These are phyloP conservation scores for Sitta carolinensis DNA, from an alignment of 2,797 vertebrate species.

Conservation along the genomic window DNA sequence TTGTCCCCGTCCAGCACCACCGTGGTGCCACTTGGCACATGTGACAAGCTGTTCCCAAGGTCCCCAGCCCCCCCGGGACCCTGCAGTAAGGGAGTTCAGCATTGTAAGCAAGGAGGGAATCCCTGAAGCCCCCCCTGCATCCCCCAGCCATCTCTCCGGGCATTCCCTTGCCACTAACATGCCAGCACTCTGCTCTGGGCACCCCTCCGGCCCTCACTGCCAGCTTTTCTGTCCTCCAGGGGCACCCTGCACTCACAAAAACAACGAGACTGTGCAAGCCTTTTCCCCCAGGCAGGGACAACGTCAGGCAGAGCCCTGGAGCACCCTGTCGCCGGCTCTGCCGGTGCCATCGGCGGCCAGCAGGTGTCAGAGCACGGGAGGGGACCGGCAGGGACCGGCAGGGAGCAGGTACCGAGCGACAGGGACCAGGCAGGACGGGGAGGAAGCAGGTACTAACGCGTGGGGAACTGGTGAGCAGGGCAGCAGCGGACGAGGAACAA, in stretches of 20 bases:
- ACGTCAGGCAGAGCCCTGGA: background rate
- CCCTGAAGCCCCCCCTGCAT: rapidly evolving
- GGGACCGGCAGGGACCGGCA: background rate
- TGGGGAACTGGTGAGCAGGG: background rate
- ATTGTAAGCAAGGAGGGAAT: background rate
- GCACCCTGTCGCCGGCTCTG: background rate
- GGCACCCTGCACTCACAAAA: background rate
- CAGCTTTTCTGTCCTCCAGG: background rate
- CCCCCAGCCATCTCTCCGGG: background rate
- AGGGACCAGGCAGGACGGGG: background rate
- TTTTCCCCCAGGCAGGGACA: background rate
- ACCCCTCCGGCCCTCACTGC: background rate
- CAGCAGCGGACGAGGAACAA: background rate
- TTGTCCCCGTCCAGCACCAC: slow-evolving; percentile 12
- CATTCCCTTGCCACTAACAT: background rate
- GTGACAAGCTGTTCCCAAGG: background rate
- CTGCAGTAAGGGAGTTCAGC: background rate
- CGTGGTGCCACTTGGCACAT: background rate
- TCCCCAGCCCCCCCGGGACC: rapidly evolving
- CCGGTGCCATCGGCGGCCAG: slow-evolving; percentile 64
- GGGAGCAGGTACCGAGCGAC: background rate
- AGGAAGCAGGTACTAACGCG: background rate
- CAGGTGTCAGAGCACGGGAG: slow-evolving; percentile 72
- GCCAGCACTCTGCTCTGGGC: rapidly evolving
- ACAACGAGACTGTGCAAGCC: background rate